Base-by-base conservation (phyloP, 2,797 vertebrate genomes). In the Phylloscopus collybita region DNA sequence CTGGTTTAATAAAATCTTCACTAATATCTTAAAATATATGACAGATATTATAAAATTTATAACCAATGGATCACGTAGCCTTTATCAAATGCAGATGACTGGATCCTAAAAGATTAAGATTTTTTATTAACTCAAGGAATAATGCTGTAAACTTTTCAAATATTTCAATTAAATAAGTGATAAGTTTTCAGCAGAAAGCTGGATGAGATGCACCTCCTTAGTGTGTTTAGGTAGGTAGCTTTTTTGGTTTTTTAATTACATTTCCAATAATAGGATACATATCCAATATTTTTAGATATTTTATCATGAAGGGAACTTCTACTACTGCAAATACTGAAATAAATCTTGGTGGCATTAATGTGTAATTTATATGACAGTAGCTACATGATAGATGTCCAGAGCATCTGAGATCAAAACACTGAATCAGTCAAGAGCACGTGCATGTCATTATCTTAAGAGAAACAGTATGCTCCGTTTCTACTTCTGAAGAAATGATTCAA, bases 321-420 rank as follows among this genome's bases (percentile, higher is more conserved):
- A 90, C 23, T 71, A 44, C 30, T 82, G 29, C 69, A 93, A 90
- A 88, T 84, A 49, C 40, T 81, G 66, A 25, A 73, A 80, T 84
- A 92, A 94, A 90, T 93, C 83, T 82, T 67, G 59, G 36, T 47
- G 64, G 93, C 93, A 91, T 70, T 89, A 87, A 92, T 74, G 42
- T 88, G 74, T 86, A 94, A 93, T 96, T 94, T 86, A 88, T 96
- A 85, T 87, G 92, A 93, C 90, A 95, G 90, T 80, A 92, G 82
- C 83, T 92, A 78, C n/a, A 80, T 81, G 91, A 95, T 92, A 90
- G 57, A 96, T 95, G 91, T 85, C 90, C 94, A 95, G 86, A 92
- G 78, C n/a, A 92, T 78, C 71, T 54, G 64, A 96, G 94, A 97
- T 96, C 96, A 96, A 96, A 97, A 96, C 93, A 93, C 45, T 76